Base-by-base conservation (phyloP, 2,797 vertebrate genomes). In the Bradypodion ventrale region DNA sequence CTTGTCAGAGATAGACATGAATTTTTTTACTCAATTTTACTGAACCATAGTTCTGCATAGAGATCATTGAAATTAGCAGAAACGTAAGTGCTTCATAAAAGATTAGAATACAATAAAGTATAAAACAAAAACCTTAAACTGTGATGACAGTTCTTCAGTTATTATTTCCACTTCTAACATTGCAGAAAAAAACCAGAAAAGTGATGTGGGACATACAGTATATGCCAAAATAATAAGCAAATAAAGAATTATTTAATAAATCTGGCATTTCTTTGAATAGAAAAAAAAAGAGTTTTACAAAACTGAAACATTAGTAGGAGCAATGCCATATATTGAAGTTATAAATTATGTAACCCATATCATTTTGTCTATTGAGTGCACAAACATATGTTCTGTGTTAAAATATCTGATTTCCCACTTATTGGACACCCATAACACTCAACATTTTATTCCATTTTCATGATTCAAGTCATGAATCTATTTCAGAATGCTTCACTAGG, bases 51-150 rank as follows among this genome's bases (percentile, higher is more conserved):
- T 87, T 75, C 42, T 68, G 25, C 82, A 76, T 12, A 83, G 0
- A 87, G 37, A 78, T 56, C 52, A 88, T 79, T 9, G 88, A 87
- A 90, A 88, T 72, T 37, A 85, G 44, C 16, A 73, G n/a, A 56
- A 92, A 89, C 89, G 82, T 9, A 77, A 87, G 83, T 40, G 86
- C 29, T 32, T 89, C 88, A 75, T 89, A 75, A 87, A 82, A 90
- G 81, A 88, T 87, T 68, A 88, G 83, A 86, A 83, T 87, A 83
- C 74, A 80, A 72, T 60, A 49, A 7, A 87, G 56, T 77, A 82
- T 37, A 59, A 81, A 76, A 86, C 78, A 2, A 82, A 42, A 27
- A 4, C 29, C 68, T 88, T 83, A 40, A 87, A 87, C 85, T 40
- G 6, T 27, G 19, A 66, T 40, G 75, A 0, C 40, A 19, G 63